Base-by-base conservation (phyloP, 2,888 invertebrate genomes). In the Agrilus cyanescens region DNA sequence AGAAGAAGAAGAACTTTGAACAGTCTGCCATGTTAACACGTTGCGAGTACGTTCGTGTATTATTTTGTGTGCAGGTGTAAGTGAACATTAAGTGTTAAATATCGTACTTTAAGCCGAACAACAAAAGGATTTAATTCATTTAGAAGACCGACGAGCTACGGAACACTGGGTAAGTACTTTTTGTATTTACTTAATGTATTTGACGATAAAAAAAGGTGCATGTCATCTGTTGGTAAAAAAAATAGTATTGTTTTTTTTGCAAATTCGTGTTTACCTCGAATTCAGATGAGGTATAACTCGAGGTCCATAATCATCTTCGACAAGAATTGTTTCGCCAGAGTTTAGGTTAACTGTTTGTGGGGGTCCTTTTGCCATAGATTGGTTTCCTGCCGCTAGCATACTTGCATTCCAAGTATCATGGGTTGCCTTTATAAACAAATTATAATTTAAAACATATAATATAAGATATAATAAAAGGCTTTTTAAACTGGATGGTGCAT, bases 351-450 rank as follows among this genome's bases (percentile, higher is more conserved):
- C 63, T 12, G 74, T 71, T 4, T 82, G 78, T 42, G 73, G 74
- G 56, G 71, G 62, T 30, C 61, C 44, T 46, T 63, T 66, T 35
- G 59, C 59, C 20, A 58, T 57, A n/a, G 59, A 63, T 16, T 54
- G 59, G 44, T 56, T 64, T 46, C 60, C 65, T 41, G 58, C 57
- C 40, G 58, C 57, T 45, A 66, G 55, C 61, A 71, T 64, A 47
- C 69, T 67, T 40, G 62, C 60, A 54, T 65, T 71, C 71, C 72
- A 71, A 2, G 72, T 74, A 50, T 78, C 76, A 55, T 76, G 74
- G 3, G 76, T 75, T 15, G 78, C 77, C 67, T 71, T 53, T 15
- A 54, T 51, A 39, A 40, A 44, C 40, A 32, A 40, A 38, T n/a
- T 38, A 46, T 40, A 16, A 15, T 33, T 33, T 6, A 14, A 8